Evolutionary conservation across 2,113 vertebrate genomes (phyloP).

Genomic region (Periophthalmodon schlosseri): DNA sequence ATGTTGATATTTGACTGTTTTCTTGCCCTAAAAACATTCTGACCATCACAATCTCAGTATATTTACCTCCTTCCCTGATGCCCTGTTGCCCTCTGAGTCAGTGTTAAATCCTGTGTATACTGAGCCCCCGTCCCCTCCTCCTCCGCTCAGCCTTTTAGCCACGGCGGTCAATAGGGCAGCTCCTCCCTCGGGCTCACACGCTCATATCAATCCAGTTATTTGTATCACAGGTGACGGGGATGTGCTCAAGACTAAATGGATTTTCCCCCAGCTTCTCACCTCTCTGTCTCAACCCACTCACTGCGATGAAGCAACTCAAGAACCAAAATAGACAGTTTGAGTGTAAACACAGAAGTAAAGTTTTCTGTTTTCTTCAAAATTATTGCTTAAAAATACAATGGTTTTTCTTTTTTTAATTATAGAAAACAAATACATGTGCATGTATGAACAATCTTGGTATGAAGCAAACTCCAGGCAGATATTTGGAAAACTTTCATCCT

Average conservation of each 20-base stretch:
- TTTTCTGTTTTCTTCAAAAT: neutral
- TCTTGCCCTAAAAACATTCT: neutral
- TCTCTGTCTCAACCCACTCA: slow-evolving; percentile 6
- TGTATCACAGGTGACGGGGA: slow-evolving; percentile 47
- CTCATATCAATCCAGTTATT: slow-evolving; percentile 41
- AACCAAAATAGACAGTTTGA: slow-evolving; percentile 1
- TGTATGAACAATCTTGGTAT: neutral
- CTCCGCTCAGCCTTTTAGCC: slow-evolving; percentile 19
- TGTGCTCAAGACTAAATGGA: slow-evolving; percentile 31
- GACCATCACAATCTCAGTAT: neutral
- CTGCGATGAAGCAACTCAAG: slow-evolving; percentile 11
- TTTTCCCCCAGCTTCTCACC: slow-evolving; percentile 8
- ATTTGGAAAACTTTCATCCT: neutral
- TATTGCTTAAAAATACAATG: neutral
- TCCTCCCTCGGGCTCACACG: slow-evolving; percentile 24
- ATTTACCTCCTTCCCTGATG: neutral
- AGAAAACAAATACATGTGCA: too few relatives aligned
- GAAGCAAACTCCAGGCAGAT: neutral
- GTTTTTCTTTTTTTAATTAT: too few relatives aligned
- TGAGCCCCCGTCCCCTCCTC: neutral
- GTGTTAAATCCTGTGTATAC: neutral
- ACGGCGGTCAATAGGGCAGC: slow-evolving; percentile 26
- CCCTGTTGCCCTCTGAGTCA: slow-evolving; percentile 1
- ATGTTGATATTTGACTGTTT: neutral
- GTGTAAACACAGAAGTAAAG: neutral